Evolutionary conservation across 2,113 vertebrate species (phyloP), one percentile per base, ranked within the genome.

Genomic region (Mus spicilegus): DNA sequence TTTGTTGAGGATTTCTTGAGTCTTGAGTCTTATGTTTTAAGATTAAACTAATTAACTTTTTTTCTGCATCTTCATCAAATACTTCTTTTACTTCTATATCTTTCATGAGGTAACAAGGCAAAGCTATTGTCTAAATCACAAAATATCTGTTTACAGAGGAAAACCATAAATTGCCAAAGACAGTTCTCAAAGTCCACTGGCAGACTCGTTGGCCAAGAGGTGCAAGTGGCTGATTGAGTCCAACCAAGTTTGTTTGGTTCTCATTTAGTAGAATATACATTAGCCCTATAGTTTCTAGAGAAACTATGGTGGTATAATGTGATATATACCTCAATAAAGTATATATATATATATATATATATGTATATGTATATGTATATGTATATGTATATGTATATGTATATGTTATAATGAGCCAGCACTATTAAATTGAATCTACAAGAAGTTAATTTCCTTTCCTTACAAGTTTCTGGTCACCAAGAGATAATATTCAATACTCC

Each of bases 361-460:
- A 26, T 9, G 56, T 81, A n/a, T n/a, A n/a, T n/a, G n/a, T n/a
- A n/a, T n/a, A n/a, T n/a, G n/a, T n/a, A n/a, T n/a, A n/a, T n/a
- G 42, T 73, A 51, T 9, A 89, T 93, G 92, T 49, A 7, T 49
- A 7, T 49, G 46, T 54, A 39, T 26, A 10, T 28, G 11, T 63
- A 9, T 63, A 26, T 9, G 58, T 81, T 88, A 46, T 94, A 81
- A 89, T 73, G 9, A 95, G 81, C 88, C 69, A 80, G 46, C 8
- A 19, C 7, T 65, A 4, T 56, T 93, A 94, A 91, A 61, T 11
- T 20, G 24, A 3, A 0, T 69, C 20, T 56, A 46, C 5, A 30
- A 92, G 56, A 86, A 86, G 90, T 42, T 42, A 89, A 89, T 30
- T 94, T 82, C 58, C 42, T 58, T 87, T 63, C 17, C 85, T 97